These are phyloP conservation scores for Thomomys bottae DNA, from an alignment of 2,113 vertebrate species.

Conservation along the genomic window DNA sequence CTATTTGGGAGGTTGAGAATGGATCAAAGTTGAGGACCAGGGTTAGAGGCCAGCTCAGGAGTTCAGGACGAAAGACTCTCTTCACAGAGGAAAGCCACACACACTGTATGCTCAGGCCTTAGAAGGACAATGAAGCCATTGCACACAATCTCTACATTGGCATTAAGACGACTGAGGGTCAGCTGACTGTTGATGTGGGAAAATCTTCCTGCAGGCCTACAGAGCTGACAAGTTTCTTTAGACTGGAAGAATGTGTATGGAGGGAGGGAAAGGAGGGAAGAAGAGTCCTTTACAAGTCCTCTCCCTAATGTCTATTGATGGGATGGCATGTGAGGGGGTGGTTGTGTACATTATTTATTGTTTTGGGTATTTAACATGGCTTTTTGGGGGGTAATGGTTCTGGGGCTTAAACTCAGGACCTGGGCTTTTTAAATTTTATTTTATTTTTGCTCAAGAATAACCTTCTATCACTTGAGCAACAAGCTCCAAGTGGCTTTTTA, in stretches of 20 bases:
- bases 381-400: too few relatives aligned
- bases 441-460: too few relatives aligned
- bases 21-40: too few relatives aligned
- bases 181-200: background rate
- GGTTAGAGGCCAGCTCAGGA: too few relatives aligned
- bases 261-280: rapidly evolving
- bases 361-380: too few relatives aligned
- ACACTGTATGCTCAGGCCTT: background rate
- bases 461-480: too few relatives aligned
- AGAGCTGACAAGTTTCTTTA: background rate
- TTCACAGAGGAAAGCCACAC: background rate
- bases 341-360: too few relatives aligned
- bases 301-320: background rate
- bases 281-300: rapidly evolving
- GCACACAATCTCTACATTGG: background rate
- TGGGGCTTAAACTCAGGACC: too few relatives aligned
- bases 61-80: too few relatives aligned
- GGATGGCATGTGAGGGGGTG: background rate
- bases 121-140: background rate
- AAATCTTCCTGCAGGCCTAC: background rate
- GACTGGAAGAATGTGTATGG: background rate
- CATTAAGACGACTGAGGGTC: background rate
- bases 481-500: too few relatives aligned
- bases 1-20: too few relatives aligned
- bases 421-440: too few relatives aligned